Conservation (phyloP, 2,888 invertebrate species). For the Crioceris asparagi region DNA sequence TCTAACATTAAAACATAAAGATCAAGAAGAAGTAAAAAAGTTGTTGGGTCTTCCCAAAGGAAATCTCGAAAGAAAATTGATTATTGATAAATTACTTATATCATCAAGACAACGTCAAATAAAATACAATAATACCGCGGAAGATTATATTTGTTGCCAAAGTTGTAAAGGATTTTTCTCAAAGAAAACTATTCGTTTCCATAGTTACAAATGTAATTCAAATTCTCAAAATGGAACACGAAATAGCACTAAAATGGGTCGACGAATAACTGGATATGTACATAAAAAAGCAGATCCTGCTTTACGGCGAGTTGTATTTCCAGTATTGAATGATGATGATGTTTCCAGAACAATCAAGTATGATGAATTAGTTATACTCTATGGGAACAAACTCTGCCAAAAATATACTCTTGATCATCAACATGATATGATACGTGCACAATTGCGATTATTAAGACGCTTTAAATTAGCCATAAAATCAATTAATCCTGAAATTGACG, state of each 20-base stretch:
- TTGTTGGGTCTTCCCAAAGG: background rate
- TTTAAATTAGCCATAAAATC: background rate
- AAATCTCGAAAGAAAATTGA: background rate
- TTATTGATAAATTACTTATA: slow-evolving; percentile 1
- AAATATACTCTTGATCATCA: background rate
- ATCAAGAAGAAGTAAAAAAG: slow-evolving; percentile 3
- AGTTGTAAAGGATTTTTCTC: background rate
- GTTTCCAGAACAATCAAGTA: background rate
- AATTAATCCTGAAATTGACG: background rate
- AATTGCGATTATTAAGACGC: background rate
- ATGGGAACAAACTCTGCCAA: background rate
- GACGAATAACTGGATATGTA: background rate
- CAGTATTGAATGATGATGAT: background rate
- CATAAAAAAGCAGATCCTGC: background rate
- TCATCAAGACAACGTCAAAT: background rate
- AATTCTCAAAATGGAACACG: background rate
- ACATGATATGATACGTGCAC: background rate
- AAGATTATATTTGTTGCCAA: background rate
- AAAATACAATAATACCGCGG: background rate
- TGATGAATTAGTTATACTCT: background rate
- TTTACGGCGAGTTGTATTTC: background rate
- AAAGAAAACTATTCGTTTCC: background rate
- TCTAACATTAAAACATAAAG: background rate
- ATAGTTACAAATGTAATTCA: background rate
- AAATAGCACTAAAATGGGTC: background rate